phyloP scores from a whole-genome alignment of 2,113 vertebrate species.

The Salminus brasiliensis region DNA sequence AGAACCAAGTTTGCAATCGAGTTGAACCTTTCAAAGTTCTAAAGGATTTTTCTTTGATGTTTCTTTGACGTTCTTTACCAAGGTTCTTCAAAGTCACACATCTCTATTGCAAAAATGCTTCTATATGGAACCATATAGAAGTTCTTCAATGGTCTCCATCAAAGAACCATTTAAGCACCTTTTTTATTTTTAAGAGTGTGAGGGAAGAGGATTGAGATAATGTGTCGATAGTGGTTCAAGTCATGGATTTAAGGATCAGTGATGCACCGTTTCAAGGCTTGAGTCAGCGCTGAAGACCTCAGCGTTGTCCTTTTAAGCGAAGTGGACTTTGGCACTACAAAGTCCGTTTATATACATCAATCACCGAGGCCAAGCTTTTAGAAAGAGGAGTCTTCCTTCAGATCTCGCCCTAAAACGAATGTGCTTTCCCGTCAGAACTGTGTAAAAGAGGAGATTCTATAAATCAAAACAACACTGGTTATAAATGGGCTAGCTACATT shows the following conservation, averaged over 20 bases:
- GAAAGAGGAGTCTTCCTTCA: not conserved
- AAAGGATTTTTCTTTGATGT: too few species aligned
- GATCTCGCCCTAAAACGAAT: not conserved
- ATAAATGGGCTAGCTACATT: conserved; percentile 3
- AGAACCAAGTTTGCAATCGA: too few species aligned
- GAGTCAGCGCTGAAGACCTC: not conserved
- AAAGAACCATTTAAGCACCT: too few species aligned
- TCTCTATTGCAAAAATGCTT: too few species aligned
- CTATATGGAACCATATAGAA: too few species aligned
- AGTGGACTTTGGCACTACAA: not conserved
- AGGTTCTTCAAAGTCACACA: too few species aligned
- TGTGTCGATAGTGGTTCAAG: too few species aligned
- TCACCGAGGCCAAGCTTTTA: not conserved
- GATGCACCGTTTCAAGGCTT: not conserved
- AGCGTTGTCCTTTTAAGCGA: not conserved
- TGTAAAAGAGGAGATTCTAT: not conserved
- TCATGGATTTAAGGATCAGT: not conserved
- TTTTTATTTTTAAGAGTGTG: too few species aligned
- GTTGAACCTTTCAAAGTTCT: too few species aligned
- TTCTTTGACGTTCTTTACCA: too few species aligned
- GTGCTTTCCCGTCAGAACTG: not conserved
- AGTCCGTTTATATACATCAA: not conserved
- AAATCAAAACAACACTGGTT: conserved; percentile 3
- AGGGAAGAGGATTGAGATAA: not conserved
- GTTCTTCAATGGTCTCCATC: too few species aligned